Evolutionary conservation across 2,888 invertebrate genomes (phyloP).

Genomic region (Chrysomela aeneicollis): DNA sequence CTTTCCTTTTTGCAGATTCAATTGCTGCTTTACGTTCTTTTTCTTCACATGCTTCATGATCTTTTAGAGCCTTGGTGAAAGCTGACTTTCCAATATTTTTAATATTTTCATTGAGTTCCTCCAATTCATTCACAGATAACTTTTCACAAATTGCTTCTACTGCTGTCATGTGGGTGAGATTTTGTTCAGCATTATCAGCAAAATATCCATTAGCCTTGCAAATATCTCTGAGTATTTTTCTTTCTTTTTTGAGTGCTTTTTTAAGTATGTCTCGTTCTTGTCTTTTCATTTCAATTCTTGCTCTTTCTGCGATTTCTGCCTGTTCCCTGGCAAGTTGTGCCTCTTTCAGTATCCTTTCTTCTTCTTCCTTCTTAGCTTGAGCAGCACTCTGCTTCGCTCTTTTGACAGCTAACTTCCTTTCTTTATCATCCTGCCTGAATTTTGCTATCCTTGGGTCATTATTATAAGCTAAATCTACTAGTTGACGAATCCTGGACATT

Average conservation of each 20-base stretch:
- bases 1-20: constrained; percentile 64
- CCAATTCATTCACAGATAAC: constrained; percentile 75
- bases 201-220: constrained; percentile 87
- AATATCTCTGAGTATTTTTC: constrained; percentile 79
- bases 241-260: constrained; percentile 86
- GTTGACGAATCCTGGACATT: constrained; percentile 85
- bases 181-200: constrained; percentile 73
- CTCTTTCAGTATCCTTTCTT: constrained; percentile 78
- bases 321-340: constrained; percentile 78
- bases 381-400: constrained; percentile 85
- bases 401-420: constrained; percentile 87
- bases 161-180: constrained; percentile 86
- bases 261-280: constrained; percentile 87
- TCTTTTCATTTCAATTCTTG: constrained; percentile 80
- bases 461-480: constrained; percentile 94
- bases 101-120: constrained; percentile 77
- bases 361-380: constrained; percentile 83
- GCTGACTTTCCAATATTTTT: constrained; percentile 70
- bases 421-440: constrained; percentile 94
- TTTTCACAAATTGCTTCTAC: constrained; percentile 91
- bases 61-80: constrained; percentile 73
- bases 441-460: constrained; percentile 92
- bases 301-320: constrained; percentile 82
- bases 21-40: constrained; percentile 74
- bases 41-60: constrained; percentile 79